Evolutionary conservation across 2,888 invertebrate genomes (phyloP).

Genomic region (Eupithecia centaureata): DNA sequence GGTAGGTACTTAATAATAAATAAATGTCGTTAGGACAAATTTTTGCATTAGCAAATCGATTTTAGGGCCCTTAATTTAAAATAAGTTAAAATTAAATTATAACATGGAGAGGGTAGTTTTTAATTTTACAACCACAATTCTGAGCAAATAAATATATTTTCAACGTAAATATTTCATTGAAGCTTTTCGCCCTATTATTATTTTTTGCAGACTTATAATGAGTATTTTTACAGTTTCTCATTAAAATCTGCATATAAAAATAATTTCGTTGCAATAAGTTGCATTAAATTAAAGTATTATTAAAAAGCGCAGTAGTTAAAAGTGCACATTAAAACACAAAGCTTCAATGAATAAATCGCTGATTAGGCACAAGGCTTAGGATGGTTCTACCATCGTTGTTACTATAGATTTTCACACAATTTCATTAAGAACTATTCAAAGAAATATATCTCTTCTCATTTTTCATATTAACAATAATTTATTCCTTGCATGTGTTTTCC

Average conservation of each 20-base stretch:
- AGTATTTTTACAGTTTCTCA: not conserved
- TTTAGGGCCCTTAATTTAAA: slow-evolving; percentile 9
- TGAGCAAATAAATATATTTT: slow-evolving; percentile 70
- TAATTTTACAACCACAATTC: slow-evolving; percentile 70
- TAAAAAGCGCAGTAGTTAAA: not conserved
- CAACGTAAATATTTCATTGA: slow-evolving; percentile 48
- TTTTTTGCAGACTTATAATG: not conserved
- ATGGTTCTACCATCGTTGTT: slow-evolving; percentile 46
- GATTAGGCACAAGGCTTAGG: slow-evolving; percentile 73
- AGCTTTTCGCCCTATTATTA: not conserved
- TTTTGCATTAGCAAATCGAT: not conserved
- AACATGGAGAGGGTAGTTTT: slow-evolving; percentile 43
- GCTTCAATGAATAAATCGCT: slow-evolving; percentile 49
- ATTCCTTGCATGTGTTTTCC: slow-evolving; percentile 34
- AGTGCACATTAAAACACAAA: not conserved
- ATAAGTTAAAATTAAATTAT: slow-evolving; percentile 42
- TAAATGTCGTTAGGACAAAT: not conserved
- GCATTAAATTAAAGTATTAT: not conserved
- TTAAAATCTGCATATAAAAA: slow-evolving; percentile 13
- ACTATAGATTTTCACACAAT: slow-evolving; percentile 34
- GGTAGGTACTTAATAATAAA: not conserved
- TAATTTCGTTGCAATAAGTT: not conserved
- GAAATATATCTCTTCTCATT: slow-evolving; percentile 40
- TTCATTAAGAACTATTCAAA: slow-evolving; percentile 35
- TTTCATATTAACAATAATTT: slow-evolving; percentile 36